Evolutionary conservation across 2,797 vertebrate species (phyloP).

Genomic region (Pteronotus mesoamericanus): DNA sequence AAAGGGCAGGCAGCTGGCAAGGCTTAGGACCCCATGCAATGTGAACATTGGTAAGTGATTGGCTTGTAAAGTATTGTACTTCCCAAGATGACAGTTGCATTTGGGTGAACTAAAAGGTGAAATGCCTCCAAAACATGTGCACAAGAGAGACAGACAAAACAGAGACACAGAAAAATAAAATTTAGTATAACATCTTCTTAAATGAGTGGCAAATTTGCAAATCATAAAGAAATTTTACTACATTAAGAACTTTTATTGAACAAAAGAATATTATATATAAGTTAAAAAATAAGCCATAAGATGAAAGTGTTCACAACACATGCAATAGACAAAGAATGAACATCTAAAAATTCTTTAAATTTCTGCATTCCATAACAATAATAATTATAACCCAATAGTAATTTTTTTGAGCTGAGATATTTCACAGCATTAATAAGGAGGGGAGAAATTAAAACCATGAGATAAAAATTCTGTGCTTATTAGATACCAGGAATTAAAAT

Average conservation of each 20-base stretch:
- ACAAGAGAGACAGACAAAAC: background rate
- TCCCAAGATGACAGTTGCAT: background rate
- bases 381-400: background rate
- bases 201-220: background rate
- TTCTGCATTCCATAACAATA: background rate
- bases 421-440: background rate
- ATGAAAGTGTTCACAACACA: background rate
- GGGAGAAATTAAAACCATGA: background rate
- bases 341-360: background rate
- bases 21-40: background rate
- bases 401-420: background rate
- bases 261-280: background rate
- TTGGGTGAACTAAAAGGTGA: background rate
- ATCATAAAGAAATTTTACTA: background rate
- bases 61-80: background rate
- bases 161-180: background rate
- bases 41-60: background rate
- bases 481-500: background rate
- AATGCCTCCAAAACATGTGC: background rate
- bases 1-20: background rate
- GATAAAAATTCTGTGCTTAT: background rate
- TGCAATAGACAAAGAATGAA: background rate
- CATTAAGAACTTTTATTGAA: background rate
- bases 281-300: background rate
- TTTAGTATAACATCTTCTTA: background rate